These are phyloP conservation scores for Lasius fuliginosus DNA, from an alignment of 2,888 invertebrate species.

Conservation along the genomic window DNA sequence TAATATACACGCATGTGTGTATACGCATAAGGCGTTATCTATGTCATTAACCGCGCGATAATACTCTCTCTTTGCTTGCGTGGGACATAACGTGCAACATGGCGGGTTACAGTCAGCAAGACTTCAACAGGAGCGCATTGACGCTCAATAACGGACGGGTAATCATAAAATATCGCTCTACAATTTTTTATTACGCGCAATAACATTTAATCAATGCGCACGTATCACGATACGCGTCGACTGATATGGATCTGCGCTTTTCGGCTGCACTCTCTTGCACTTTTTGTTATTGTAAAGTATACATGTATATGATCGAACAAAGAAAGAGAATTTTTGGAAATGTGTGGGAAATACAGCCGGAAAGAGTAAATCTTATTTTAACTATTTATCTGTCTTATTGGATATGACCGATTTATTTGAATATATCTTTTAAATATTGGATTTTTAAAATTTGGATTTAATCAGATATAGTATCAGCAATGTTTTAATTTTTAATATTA, in stretches of 20 bases:
- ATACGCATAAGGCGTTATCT: constrained; percentile 26
- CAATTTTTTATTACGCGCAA: constrained; percentile 3
- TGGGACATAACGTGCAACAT: constrained; percentile 76
- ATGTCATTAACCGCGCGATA: constrained; percentile 57
- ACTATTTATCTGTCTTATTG: background rate
- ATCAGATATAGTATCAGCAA: background rate
- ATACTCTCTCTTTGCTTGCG: constrained; percentile 55
- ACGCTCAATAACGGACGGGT: constrained; percentile 80
- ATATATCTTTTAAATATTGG: too few species aligned
- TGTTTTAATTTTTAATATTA: constrained; percentile 1
- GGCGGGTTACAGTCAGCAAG: constrained; percentile 80
- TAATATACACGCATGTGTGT: background rate
- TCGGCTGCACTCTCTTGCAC: background rate
- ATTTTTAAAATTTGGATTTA: background rate
- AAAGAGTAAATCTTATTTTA: constrained; percentile 15
- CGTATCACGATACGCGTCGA: background rate
- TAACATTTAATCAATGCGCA: background rate
- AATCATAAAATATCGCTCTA: constrained; percentile 53
- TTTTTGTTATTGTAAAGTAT: constrained; percentile 9
- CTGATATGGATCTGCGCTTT: background rate
- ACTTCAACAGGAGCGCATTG: constrained; percentile 84
- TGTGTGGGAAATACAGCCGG: background rate
- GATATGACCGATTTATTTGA: background rate
- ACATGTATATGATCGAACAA: background rate
- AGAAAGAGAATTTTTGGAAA: background rate